Evolutionary conservation across 2,113 vertebrate genomes (phyloP).

Genomic region (Cephalopholis sonnerati): DNA sequence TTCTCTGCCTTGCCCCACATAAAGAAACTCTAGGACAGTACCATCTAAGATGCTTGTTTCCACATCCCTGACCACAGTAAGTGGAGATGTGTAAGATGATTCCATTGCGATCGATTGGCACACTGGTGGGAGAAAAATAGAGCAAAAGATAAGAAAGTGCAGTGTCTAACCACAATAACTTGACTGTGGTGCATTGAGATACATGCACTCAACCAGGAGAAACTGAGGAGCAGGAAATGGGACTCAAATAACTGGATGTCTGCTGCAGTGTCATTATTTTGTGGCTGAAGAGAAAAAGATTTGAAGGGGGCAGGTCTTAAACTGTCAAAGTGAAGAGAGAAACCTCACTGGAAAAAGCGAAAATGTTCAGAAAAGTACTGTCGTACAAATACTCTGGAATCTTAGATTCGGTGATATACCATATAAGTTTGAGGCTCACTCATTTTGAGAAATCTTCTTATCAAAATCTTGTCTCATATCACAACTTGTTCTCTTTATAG

Average conservation of each 20-base stretch:
- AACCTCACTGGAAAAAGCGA: neutral
- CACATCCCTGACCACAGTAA: slow-evolving; percentile 65
- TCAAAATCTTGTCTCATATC: neutral
- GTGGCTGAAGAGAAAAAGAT: slow-evolving; percentile 8
- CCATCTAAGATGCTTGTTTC: slow-evolving; percentile 65
- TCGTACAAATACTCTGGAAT: neutral
- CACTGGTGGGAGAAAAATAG: slow-evolving; percentile 48
- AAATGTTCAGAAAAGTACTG: neutral
- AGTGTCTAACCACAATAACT: slow-evolving; percentile 59
- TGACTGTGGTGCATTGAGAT: slow-evolving; percentile 38
- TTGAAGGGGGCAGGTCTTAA: neutral
- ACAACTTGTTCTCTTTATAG: slow-evolving; percentile 72
- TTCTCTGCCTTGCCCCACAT: slow-evolving; percentile 35
- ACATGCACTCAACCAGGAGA: slow-evolving; percentile 31
- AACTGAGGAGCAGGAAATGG: slow-evolving; percentile 37
- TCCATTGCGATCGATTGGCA: slow-evolving; percentile 65
- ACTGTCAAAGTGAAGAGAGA: neutral
- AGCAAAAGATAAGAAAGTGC: slow-evolving; percentile 61
- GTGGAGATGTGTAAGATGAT: slow-evolving; percentile 69
- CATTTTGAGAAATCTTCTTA: neutral
- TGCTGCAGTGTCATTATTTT: slow-evolving; percentile 33
- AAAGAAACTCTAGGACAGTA: slow-evolving; percentile 47
- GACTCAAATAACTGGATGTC: slow-evolving; percentile 40
- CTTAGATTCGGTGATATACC: neutral
- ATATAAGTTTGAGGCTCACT: neutral